Evolutionary conservation across 2,113 vertebrate genomes (phyloP).

Genomic region (Cottus gobio): DNA sequence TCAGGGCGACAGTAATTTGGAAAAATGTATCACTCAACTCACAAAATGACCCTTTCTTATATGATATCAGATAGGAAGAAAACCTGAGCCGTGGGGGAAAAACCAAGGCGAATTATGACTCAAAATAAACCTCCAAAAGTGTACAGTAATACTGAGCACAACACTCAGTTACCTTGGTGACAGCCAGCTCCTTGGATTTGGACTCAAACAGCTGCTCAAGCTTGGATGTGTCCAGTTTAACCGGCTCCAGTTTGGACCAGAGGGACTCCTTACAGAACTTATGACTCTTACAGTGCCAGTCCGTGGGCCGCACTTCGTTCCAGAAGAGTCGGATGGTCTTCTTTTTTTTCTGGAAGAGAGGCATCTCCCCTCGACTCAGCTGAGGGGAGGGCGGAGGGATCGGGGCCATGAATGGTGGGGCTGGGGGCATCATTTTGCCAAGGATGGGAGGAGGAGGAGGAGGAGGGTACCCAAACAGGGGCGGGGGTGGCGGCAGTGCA

Average conservation of each 20-base stretch:
- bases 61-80: conserved; percentile 5
- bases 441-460: conserved; percentile 86
- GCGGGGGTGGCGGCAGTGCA: conserved; percentile 87
- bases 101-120: not conserved
- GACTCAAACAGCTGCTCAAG: conserved; percentile 98
- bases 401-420: conserved; percentile 80
- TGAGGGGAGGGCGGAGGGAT: conserved; percentile 90
- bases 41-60: not conserved
- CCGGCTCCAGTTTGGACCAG: conserved; percentile 96
- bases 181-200: conserved; percentile 96
- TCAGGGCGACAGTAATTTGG: not conserved
- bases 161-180: conserved; percentile 90
- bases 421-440: conserved; percentile 82
- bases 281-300: conserved; percentile 93
- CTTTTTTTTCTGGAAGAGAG: conserved; percentile 95
- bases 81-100: conserved; percentile 7
- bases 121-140: not conserved
- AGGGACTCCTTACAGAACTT: conserved; percentile 92
- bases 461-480: conserved; percentile 83
- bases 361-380: conserved; percentile 87
- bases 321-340: conserved; percentile 99
- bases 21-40: not conserved
- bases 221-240: conserved; percentile 95
- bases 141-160: not conserved
- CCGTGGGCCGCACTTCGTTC: conserved; percentile 94